phyloP scores from a whole-genome alignment of 2,113 vertebrate species.

The Cyanocitta stelleri region DNA sequence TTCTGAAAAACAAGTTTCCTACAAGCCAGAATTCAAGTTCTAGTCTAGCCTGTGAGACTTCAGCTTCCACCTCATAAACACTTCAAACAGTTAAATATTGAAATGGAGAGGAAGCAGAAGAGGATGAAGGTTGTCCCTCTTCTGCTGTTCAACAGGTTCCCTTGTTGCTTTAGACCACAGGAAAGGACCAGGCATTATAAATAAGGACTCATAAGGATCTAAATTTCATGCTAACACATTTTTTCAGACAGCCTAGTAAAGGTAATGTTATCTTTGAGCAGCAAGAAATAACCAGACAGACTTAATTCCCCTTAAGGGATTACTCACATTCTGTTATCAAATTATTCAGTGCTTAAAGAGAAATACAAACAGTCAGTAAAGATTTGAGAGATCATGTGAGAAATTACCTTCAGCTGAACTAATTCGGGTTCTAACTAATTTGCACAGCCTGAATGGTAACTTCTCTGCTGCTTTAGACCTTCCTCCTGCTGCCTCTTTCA shows the following conservation, averaged over 20 bases:
- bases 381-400: neutral
- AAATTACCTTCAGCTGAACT: neutral
- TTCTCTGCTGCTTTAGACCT: neutral
- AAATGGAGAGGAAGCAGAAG: neutral
- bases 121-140: neutral
- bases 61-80: neutral
- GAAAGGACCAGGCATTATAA: neutral
- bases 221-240: neutral
- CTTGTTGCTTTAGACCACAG: neutral
- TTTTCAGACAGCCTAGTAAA: neutral
- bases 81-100: neutral
- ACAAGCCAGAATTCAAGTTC: neutral
- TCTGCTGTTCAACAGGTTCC: neutral
- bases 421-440: neutral
- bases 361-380: conserved; percentile 6
- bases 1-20: neutral
- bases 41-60: neutral
- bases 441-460: neutral
- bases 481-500: neutral
- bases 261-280: neutral
- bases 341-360: neutral
- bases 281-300: neutral
- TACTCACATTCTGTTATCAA: neutral
- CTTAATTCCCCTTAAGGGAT: neutral
- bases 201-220: neutral